phyloP scores from a whole-genome alignment of 2,888 invertebrate genomes.

The Acanthococcus lagerstroemiae region DNA sequence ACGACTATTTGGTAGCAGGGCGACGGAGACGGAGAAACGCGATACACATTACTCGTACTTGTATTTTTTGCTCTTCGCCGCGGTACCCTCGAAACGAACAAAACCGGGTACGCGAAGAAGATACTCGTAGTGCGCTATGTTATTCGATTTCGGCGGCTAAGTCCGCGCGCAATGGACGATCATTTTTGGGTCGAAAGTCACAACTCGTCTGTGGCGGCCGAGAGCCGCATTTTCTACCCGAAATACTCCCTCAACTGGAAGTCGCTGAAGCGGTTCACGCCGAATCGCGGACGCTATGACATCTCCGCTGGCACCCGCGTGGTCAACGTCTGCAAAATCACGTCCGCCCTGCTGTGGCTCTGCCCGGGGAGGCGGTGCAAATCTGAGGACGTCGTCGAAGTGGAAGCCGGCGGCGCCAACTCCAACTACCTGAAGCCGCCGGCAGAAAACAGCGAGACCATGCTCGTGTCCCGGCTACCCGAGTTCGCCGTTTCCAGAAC shows the following conservation, averaged over 20 bases:
- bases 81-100: no score
- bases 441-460: background rate
- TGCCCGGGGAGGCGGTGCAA: background rate
- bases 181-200: slow-evolving; percentile 7
- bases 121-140: slow-evolving; percentile 56
- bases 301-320: background rate
- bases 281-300: slow-evolving; percentile 20
- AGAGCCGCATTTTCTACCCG: background rate
- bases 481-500: slow-evolving; percentile 1
- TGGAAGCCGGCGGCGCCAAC: background rate
- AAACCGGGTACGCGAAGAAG: slow-evolving; percentile 52
- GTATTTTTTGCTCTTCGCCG: no score
- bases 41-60: no score
- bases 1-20: no score
- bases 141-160: slow-evolving; percentile 9
- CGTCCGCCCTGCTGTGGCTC: background rate
- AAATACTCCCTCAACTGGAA: slow-evolving; percentile 8
- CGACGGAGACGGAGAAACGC: no score
- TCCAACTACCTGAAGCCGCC: background rate
- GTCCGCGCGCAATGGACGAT: background rate
- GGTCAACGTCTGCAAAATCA: background rate
- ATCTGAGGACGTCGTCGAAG: background rate
- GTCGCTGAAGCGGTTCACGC: background rate
- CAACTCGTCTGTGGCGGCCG: slow-evolving; percentile 6
- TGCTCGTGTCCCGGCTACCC: background rate